These are phyloP conservation scores for Desoria tigrina DNA, from an alignment of 2,888 invertebrate genomes.

Conservation along the genomic window DNA sequence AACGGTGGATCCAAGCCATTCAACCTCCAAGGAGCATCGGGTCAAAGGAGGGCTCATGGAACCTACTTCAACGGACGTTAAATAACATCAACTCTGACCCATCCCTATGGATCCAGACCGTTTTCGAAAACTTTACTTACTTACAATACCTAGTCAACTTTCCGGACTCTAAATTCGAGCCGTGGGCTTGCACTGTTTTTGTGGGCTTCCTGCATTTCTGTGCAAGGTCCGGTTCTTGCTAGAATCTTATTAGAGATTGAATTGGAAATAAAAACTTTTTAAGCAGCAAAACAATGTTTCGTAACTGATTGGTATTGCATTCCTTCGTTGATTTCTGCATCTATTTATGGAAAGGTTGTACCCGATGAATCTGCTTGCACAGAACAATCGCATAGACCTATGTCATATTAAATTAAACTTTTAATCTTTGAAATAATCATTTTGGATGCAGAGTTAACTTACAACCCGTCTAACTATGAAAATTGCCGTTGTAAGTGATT, in stretches of 20 bases:
- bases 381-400: too few species aligned
- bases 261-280: not conserved
- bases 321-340: too few species aligned
- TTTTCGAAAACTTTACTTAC: not conserved
- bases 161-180: not conserved
- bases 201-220: not conserved
- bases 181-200: not conserved
- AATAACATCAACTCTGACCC: not conserved
- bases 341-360: too few species aligned
- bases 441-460: too few species aligned
- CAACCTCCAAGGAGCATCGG: constrained; percentile 14
- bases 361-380: too few species aligned
- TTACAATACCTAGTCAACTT: not conserved
- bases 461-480: too few species aligned
- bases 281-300: not conserved
- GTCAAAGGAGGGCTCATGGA: constrained; percentile 17
- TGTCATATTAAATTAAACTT: too few species aligned
- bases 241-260: too few species aligned
- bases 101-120: not conserved
- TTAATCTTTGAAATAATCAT: too few species aligned
- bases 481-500: too few species aligned
- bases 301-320: too few species aligned
- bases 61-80: constrained; percentile 18
- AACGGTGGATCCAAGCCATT: constrained; percentile 1
- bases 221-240: not conserved